Evolutionary conservation across 1,140 invertebrate species (phyloP).

Genomic region (Caenorhabditis inopinata): DNA sequence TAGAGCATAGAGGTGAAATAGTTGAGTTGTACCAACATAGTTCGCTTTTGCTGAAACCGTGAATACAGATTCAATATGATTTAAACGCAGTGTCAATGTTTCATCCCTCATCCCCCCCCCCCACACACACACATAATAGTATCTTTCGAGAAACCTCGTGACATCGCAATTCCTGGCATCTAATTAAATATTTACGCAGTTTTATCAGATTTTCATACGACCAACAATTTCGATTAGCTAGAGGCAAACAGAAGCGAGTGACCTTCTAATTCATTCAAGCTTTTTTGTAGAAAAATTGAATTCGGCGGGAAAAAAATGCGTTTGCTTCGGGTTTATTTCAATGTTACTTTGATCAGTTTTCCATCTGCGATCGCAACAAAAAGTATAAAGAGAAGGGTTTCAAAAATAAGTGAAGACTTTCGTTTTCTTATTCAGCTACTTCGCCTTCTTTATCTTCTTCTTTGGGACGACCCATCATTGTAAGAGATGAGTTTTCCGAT

Average conservation of each 20-base stretch:
- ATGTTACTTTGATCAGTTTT: no score
- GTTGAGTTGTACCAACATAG: no score
- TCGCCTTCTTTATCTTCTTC: not conserved
- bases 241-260: not conserved
- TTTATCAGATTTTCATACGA: slow-evolving; percentile 1
- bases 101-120: not conserved
- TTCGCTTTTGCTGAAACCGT: no score
- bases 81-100: no score
- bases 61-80: no score
- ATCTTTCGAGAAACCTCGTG: not conserved
- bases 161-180: not conserved
- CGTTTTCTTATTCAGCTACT: not conserved
- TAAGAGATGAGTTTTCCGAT: not conserved
- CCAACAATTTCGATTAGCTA: slow-evolving; percentile 13
- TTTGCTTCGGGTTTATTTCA: no score
- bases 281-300: not conserved
- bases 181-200: slow-evolving; percentile 16
- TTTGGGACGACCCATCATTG: not conserved
- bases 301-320: not conserved
- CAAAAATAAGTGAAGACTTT: slow-evolving; percentile 1
- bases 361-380: no score
- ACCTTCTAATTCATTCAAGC: not conserved
- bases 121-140: not conserved
- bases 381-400: slow-evolving; percentile 11
- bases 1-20: no score